phyloP scores from a whole-genome alignment of 2,113 vertebrate species.

The Campylomormyrus tamandua region DNA sequence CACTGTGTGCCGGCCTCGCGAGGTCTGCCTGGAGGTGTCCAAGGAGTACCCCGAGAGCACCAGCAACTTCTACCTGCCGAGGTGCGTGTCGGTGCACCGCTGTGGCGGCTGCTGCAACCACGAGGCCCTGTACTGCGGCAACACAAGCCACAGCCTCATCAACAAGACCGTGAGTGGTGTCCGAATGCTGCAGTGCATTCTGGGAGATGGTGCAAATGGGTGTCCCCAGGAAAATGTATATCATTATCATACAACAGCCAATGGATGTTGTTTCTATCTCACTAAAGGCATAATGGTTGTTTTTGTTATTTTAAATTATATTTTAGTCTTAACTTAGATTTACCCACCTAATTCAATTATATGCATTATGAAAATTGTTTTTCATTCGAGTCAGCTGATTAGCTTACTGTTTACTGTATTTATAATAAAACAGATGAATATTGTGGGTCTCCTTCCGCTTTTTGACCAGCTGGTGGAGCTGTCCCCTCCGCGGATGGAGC shows the following conservation, averaged over 20 bases:
- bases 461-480: constrained; percentile 49
- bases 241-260: not conserved
- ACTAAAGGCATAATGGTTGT: not conserved
- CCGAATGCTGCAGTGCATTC: not conserved
- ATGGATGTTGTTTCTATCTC: not conserved
- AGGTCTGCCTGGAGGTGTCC: constrained; percentile 58
- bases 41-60: constrained; percentile 59
- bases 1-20: constrained; percentile 54
- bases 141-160: constrained; percentile 50
- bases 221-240: not conserved
- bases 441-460: not conserved
- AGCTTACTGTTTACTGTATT: not conserved
- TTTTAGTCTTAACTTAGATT: not conserved
- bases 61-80: constrained; percentile 55
- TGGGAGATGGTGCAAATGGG: not conserved
- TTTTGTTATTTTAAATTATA: not conserved
- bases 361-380: not conserved
- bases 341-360: not conserved
- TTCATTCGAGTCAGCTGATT: not conserved
- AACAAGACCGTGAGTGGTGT: constrained; percentile 57
- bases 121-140: constrained; percentile 55
- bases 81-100: constrained; percentile 57
- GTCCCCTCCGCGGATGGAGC: constrained; percentile 44
- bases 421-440: not conserved
- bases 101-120: constrained; percentile 59